These are phyloP conservation scores for Pteronotus mesoamericanus DNA, from an alignment of 2,797 vertebrate species.

Conservation along the genomic window DNA sequence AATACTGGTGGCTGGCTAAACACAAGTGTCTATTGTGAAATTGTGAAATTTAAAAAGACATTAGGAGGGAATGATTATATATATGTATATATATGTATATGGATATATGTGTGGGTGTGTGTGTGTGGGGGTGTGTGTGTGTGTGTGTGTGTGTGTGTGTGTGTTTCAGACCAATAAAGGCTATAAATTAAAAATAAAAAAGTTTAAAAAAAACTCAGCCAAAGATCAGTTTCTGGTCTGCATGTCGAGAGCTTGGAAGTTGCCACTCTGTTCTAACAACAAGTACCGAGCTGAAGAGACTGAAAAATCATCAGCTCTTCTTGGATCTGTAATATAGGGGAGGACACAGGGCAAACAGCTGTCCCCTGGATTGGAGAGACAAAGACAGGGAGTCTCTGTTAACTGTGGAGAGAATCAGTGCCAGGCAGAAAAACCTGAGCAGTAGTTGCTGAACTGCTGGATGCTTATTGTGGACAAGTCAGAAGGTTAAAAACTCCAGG, in stretches of 20 bases:
- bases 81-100: too few species aligned
- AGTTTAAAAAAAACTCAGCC: background rate
- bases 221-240: background rate
- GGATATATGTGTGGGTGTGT: too few species aligned
- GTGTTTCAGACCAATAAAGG: background rate
- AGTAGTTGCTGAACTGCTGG: background rate
- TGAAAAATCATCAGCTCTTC: background rate
- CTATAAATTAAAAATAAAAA: background rate
- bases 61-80: background rate
- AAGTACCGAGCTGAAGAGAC: background rate
- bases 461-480: background rate
- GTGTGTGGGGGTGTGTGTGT: too few species aligned
- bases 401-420: background rate
- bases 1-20: slow-evolving; percentile 13
- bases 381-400: background rate
- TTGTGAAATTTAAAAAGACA: background rate
- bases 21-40: background rate
- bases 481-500: background rate
- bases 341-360: background rate
- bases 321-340: background rate
- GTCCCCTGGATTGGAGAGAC: background rate
- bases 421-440: background rate
- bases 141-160: background rate
- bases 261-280: background rate
- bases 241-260: background rate